These are phyloP conservation scores for Syngnathus scovelli DNA, from an alignment of 2,113 vertebrate species.

Conservation along the genomic window DNA sequence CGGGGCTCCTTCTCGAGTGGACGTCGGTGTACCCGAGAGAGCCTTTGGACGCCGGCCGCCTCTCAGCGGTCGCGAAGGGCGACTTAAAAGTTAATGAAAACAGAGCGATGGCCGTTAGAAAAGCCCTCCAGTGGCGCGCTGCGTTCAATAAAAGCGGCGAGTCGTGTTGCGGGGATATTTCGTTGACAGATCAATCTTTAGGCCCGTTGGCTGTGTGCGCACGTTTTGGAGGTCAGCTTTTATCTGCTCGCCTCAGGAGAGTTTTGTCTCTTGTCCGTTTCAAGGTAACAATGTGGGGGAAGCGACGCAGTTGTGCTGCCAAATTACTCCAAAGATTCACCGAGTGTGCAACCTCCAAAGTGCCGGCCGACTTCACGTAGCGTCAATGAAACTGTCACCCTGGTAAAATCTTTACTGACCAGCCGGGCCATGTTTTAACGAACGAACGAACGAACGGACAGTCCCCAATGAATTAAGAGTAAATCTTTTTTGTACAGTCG, in stretches of 20 bases:
- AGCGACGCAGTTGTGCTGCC: background rate
- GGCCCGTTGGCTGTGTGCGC: conserved; percentile 18
- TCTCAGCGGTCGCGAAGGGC: background rate
- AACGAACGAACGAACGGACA: too few species aligned
- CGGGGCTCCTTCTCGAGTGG: background rate
- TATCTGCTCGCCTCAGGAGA: background rate
- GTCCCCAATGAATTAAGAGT: too few species aligned
- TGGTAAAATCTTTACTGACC: too few species aligned
- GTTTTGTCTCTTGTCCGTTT: background rate
- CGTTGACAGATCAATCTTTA: conserved; percentile 53
- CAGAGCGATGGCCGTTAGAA: background rate
- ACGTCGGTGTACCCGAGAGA: background rate
- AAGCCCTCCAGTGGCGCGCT: conserved; percentile 27
- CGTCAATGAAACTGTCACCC: too few species aligned
- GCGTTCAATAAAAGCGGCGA: conserved; percentile 40
- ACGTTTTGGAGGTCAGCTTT: conserved; percentile 28
- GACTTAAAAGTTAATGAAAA: conserved; percentile 17
- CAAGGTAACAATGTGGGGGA: background rate
- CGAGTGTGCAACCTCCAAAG: too few species aligned
- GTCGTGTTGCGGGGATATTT: conserved; percentile 41
- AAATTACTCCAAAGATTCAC: background rate
- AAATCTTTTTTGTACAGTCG: too few species aligned
- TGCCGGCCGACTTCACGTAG: too few species aligned
- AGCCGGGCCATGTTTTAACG: too few species aligned
- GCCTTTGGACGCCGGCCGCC: background rate